phyloP scores from a whole-genome alignment of 2,888 invertebrate species.

The Spodoptera exigua region DNA sequence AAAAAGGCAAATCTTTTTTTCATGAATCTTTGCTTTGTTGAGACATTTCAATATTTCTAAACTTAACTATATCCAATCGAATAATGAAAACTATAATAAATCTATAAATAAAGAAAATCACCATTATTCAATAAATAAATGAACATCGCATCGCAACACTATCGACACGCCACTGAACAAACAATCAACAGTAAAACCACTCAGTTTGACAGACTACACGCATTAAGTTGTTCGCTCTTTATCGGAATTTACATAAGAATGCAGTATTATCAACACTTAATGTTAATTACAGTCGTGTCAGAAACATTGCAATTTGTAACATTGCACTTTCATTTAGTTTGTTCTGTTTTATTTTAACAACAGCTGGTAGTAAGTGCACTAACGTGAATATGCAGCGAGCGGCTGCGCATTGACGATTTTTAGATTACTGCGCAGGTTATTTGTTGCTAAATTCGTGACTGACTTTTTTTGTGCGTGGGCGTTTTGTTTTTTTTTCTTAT shows the following conservation, averaged over 20 bases:
- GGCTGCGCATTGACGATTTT: too few species aligned
- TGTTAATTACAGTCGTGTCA: constrained; percentile 40
- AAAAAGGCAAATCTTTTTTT: too few species aligned
- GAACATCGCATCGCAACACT: constrained; percentile 2
- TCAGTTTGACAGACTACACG: constrained; percentile 18
- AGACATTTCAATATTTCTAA: too few species aligned
- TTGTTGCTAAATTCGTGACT: too few species aligned
- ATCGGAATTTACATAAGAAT: constrained; percentile 54
- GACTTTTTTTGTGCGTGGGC: too few species aligned
- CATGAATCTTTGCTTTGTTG: too few species aligned
- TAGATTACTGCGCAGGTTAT: too few species aligned
- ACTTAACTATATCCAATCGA: too few species aligned
- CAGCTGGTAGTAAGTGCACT: neutral
- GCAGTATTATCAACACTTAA: constrained; percentile 41
- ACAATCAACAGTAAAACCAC: constrained; percentile 22
- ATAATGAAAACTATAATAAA: too few species aligned
- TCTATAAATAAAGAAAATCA: constrained; percentile 1
- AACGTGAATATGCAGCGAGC: too few species aligned
- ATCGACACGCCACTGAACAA: constrained; percentile 3
- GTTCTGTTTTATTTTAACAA: neutral
- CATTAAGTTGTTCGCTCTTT: constrained; percentile 12
- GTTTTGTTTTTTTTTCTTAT: too few species aligned
- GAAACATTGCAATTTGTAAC: constrained; percentile 41
- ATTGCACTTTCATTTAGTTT: constrained; percentile 15
- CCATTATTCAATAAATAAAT: neutral